Percentiles rank a stretch among this genome's conserved stretches.
Evolutionary conservation across 2,797 vertebrate species (phyloP).

Genomic region (Alfaro cultratus): DNA sequence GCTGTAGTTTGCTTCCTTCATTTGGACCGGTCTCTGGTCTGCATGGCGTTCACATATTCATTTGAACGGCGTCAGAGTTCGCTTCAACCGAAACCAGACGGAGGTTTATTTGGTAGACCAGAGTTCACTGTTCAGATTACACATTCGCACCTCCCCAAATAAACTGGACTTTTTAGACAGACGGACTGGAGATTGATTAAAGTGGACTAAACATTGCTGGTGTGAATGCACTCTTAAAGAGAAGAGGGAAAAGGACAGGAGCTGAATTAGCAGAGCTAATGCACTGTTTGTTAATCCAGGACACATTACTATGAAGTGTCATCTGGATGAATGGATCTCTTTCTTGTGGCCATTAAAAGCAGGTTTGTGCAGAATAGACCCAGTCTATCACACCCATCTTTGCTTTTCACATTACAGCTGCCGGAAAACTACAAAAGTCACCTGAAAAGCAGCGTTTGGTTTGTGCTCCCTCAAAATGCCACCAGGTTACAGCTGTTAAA

Average conservation of each 20-base stretch:
- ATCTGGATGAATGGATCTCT: background rate
- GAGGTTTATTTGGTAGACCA: too few species aligned
- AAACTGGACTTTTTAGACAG: too few species aligned
- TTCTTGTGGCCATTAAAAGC: background rate
- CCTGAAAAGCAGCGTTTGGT: constrained; percentile 64
- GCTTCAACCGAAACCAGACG: too few species aligned
- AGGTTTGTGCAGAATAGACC: constrained; percentile 39
- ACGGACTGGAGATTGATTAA: too few species aligned
- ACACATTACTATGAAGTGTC: background rate
- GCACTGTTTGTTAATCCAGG: too few species aligned
- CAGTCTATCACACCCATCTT: constrained; percentile 15
- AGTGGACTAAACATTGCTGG: too few species aligned
- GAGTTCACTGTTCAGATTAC: too few species aligned
- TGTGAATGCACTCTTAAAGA: background rate
- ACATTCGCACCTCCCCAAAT: too few species aligned
- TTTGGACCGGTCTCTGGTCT: too few species aligned
- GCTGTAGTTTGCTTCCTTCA: too few species aligned
- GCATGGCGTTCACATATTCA: too few species aligned
- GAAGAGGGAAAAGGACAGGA: background rate
- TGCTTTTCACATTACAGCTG: constrained; percentile 54
- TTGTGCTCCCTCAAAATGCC: constrained; percentile 66
- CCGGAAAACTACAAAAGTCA: constrained; percentile 61
- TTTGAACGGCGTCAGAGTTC: too few species aligned
- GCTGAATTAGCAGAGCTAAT: background rate
- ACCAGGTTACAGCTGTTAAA: constrained; percentile 68